Conservation (phyloP, 2,888 invertebrate species). For the Leptogaster cylindrica region DNA sequence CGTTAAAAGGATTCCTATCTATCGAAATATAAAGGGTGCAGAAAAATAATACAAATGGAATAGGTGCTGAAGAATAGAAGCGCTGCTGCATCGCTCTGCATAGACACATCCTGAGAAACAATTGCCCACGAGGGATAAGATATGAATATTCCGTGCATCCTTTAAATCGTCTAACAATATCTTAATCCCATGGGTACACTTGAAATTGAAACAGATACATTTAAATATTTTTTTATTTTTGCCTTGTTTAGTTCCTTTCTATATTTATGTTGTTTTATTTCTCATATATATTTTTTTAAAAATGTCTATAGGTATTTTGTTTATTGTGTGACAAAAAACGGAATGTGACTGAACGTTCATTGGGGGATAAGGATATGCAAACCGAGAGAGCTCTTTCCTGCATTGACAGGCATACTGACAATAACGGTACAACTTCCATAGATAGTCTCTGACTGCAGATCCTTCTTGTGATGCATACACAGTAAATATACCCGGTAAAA, state of each 20-base stretch:
- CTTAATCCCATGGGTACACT: conserved; percentile 42
- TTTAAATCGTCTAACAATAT: conserved; percentile 40
- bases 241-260: neutral
- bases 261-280: neutral
- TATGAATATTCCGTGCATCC: conserved; percentile 35
- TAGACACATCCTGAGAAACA: conserved; percentile 18
- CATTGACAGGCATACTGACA: conserved; percentile 30
- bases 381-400: conserved; percentile 15
- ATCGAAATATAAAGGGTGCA: no score
- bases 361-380: conserved; percentile 33
- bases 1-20: no score
- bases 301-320: no score
- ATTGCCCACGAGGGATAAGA: conserved; percentile 35
- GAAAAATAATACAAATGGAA: no score
- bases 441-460: conserved; percentile 35
- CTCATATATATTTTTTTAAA: neutral
- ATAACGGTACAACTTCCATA: conserved; percentile 33
- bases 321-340: conserved; percentile 32
- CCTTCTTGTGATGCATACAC: conserved; percentile 9
- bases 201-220: conserved; percentile 41
- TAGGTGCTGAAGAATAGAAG: conserved; percentile 23
- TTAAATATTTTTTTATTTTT: conserved; percentile 21
- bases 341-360: conserved; percentile 36
- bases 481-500: conserved; percentile 35
- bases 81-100: conserved; percentile 25